A percentile compares a stretch with the other conserved stretches of the same genome.
Evolutionary conservation across 2,888 invertebrate species (phyloP).

Genomic region (Ennomos quercinarius): DNA sequence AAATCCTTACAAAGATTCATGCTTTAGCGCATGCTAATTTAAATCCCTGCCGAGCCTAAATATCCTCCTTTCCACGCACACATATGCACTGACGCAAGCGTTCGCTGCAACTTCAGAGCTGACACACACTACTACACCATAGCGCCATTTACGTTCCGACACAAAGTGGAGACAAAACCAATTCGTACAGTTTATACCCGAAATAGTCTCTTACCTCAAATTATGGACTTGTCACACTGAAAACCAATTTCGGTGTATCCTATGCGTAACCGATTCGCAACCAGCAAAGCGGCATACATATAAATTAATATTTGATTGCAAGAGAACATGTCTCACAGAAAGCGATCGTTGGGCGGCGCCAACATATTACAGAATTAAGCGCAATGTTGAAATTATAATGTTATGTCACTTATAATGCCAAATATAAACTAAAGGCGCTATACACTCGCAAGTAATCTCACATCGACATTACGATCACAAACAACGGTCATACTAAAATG

Average conservation of each 20-base stretch:
- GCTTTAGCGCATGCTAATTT: constrained; percentile 58
- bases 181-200: constrained; percentile 51
- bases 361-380: constrained; percentile 24
- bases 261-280: constrained; percentile 46
- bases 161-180: constrained; percentile 53
- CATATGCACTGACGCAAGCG: constrained; percentile 47
- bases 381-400: constrained; percentile 39
- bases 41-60: constrained; percentile 82
- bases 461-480: constrained; percentile 45
- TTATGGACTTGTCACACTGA: constrained; percentile 24
- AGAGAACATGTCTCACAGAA: constrained; percentile 43
- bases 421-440: constrained; percentile 47
- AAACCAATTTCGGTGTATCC: constrained; percentile 26
- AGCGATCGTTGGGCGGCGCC: constrained; percentile 39
- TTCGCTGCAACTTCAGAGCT: constrained; percentile 37
- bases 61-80: constrained; percentile 75
- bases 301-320: constrained; percentile 53
- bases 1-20: constrained; percentile 59
- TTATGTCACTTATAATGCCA: constrained; percentile 48
- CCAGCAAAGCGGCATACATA: constrained; percentile 51
- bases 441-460: constrained; percentile 49
- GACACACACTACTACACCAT: constrained; percentile 47
- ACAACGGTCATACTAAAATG: constrained; percentile 50
- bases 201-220: constrained; percentile 56
- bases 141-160: constrained; percentile 57